Evolutionary conservation across 2,888 invertebrate species (phyloP), one percentile per base, ranked within the genome.

Genomic region (Sepiola atlantica): DNA sequence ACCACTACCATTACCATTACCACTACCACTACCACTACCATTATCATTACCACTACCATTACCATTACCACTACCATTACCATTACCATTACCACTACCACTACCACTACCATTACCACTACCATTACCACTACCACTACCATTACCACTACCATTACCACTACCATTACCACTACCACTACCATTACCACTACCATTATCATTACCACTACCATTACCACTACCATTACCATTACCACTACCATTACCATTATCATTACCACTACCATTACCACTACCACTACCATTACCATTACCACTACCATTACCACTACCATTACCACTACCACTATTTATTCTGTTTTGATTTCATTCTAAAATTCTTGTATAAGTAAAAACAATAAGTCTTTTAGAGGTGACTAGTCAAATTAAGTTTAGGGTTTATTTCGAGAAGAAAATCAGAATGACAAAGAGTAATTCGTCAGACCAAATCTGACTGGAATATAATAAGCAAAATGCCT

Each of bases 61-160:
- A 10, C 54, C 28, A 94, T 91, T 90, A 90, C 91, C 45, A 91
- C 54, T 90, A 90, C 90, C 45, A 90, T 35, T 90, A 91, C 54
- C 54, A 94, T 35, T 94, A 94, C 91, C 90, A 10, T 54, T 94
- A 90, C 91, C 54, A 94, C 91, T 90, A 35, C 91, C 54, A 90
- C 93, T 95, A 93, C 94, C 94, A 94, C 94, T 95, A 94, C 94
- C 95, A 94, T 94, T 95, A 94, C 94, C 90, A 95, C 94, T 95
- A 94, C 94, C 94, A 91, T 93, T 94, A 93, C 93, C 92, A 94
- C 94, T 95, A 94, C 94, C 90, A 94, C 94, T 95, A 94, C 95
- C 95, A 94, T 93, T 95, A 94, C 94, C 95, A 93, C 94, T 94
- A 94, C 94, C 94, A 95, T 94, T 95, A 94, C 94, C 92, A 92